Evolutionary conservation across 2,113 vertebrate species (phyloP).

Genomic region (Hepsetus odoe): DNA sequence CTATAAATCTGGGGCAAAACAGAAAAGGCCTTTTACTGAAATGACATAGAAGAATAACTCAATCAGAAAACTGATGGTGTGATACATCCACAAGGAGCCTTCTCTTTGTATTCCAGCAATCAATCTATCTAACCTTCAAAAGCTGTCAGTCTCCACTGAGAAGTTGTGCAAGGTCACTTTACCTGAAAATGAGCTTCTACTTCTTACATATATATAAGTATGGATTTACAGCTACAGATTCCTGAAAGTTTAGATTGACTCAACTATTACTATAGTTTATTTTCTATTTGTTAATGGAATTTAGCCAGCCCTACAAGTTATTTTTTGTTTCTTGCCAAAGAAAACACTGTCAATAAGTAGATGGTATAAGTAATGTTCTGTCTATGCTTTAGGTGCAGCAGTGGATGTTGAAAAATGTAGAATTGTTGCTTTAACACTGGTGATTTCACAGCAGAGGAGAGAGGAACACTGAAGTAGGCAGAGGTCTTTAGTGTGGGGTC

Average conservation of each 20-base stretch:
- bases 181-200: conserved; percentile 1
- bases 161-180: conserved; percentile 37
- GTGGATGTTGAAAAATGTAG: not conserved
- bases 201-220: too few relatives aligned
- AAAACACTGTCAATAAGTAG: too few relatives aligned
- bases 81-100: conserved; percentile 33
- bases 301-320: too few relatives aligned
- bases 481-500: not conserved
- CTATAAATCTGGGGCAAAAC: not conserved
- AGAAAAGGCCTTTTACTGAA: not conserved
- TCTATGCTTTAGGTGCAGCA: not conserved
- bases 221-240: too few relatives aligned
- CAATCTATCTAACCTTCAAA: conserved; percentile 50
- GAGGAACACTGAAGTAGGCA: not conserved
- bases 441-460: conserved; percentile 14
- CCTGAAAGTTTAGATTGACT: too few relatives aligned
- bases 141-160: conserved; percentile 29
- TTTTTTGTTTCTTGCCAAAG: too few relatives aligned
- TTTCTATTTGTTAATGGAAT: too few relatives aligned
- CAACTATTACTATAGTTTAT: too few relatives aligned
- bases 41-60: not conserved
- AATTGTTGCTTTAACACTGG: not conserved
- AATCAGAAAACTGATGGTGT: conserved; percentile 24
- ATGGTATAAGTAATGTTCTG: not conserved
- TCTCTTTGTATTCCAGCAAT: conserved; percentile 45